Conservation (phyloP, 2,113 vertebrate species). For the Percopsis transmontana region DNA sequence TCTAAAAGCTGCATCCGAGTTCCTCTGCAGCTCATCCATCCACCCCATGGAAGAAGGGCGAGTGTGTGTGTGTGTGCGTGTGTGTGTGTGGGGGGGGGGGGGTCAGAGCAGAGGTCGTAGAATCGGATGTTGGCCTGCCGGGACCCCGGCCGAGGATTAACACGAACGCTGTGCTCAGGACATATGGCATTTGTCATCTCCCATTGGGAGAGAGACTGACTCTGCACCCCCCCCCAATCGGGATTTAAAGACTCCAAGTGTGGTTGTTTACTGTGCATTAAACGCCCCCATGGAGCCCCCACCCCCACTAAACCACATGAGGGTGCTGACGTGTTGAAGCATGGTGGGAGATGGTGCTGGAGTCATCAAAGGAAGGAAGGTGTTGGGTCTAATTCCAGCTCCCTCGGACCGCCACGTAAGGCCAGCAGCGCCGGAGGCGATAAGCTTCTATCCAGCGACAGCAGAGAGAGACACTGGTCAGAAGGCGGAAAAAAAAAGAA, state of each 20-base stretch:
- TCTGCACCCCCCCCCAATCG: constrained; percentile 47
- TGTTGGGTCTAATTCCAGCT: constrained; percentile 33
- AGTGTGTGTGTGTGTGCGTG: neutral
- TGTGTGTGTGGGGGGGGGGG: constrained; percentile 6
- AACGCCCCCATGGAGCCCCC: constrained; percentile 49
- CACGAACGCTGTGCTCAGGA: constrained; percentile 75
- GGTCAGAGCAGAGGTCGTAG: constrained; percentile 62
- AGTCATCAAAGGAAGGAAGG: constrained; percentile 43
- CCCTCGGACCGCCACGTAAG: too few relatives aligned
- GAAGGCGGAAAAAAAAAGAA: neutral
- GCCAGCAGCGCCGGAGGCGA: too few relatives aligned
- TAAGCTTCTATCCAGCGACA: constrained; percentile 1
- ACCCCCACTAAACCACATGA: constrained; percentile 15
- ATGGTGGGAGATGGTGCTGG: constrained; percentile 16
- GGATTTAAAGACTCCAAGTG: constrained; percentile 76
- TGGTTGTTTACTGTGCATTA: constrained; percentile 78
- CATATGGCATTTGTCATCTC: constrained; percentile 81
- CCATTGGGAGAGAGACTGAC: constrained; percentile 67
- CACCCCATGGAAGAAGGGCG: neutral
- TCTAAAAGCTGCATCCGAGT: too few relatives aligned
- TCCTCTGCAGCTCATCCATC: too few relatives aligned
- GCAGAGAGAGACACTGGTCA: neutral
- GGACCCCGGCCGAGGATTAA: constrained; percentile 71
- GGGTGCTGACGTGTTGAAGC: constrained; percentile 65
- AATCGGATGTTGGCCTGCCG: constrained; percentile 71